Percentiles rank a stretch among this genome's conserved stretches.
These are phyloP conservation scores for Ceratina japonica DNA, from an alignment of 1,140 invertebrate genomes.

Conservation along the genomic window DNA sequence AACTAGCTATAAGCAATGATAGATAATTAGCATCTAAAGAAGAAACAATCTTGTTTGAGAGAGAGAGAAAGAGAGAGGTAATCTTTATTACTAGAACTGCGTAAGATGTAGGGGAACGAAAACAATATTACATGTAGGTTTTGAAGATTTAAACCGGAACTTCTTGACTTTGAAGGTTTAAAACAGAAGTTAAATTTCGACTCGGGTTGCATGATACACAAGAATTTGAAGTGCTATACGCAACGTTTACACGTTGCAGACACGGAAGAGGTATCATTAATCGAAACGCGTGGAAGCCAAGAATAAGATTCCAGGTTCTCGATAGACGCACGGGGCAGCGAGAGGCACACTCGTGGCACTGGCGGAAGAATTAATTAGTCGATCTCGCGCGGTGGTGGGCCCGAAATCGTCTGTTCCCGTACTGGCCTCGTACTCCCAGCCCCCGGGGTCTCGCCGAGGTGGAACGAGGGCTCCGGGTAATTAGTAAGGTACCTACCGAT, in stretches of 20 bases:
- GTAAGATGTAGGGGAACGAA: no score
- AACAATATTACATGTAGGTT: no score
- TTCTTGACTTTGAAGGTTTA: no score
- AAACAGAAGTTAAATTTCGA: no score
- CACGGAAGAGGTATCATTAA: background rate
- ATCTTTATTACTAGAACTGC: no score
- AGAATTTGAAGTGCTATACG: no score
- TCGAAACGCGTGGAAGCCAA: constrained; percentile 13
- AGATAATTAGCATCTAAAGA: no score
- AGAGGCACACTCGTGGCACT: constrained; percentile 33
- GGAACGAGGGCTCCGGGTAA: constrained; percentile 69
- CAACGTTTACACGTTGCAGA: background rate
- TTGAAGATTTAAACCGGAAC: no score
- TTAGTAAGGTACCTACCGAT: constrained; percentile 77
- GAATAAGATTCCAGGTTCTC: constrained; percentile 3
- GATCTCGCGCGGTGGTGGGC: constrained; percentile 50
- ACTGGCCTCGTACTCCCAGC: constrained; percentile 4
- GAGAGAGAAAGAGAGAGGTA: no score
- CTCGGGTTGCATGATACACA: no score
- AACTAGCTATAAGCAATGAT: no score
- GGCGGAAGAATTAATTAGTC: constrained; percentile 68
- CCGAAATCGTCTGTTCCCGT: constrained; percentile 57
- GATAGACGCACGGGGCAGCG: constrained; percentile 24
- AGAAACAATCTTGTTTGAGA: no score
- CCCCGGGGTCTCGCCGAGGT: constrained; percentile 35